A percentile compares a stretch with the other conserved stretches of the same genome.
phyloP scores from a whole-genome alignment of 2,797 vertebrate species.

The Paratrypauchen microcephalus region DNA sequence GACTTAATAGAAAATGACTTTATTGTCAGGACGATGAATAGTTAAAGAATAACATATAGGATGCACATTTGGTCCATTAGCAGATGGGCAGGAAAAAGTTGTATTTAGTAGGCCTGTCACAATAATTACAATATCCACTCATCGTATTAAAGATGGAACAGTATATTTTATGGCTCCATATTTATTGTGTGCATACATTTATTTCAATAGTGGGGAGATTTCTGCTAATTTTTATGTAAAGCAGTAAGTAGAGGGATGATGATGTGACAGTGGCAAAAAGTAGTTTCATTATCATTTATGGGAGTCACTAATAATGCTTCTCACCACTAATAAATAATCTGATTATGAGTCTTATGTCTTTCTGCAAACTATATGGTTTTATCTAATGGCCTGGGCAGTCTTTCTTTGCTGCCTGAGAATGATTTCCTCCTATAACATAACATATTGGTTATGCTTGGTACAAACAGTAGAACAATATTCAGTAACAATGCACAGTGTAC shows the following conservation, averaged over 20 bases:
- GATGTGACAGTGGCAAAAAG: no score
- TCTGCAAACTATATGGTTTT: background rate
- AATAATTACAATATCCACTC: no score
- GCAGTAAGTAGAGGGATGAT: no score
- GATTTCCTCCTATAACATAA: background rate
- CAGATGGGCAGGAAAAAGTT: constrained; percentile 1
- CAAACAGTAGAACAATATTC: constrained; percentile 7
- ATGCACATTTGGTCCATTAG: constrained; percentile 32
- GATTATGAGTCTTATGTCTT: background rate
- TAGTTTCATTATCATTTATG: no score
- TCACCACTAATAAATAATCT: background rate
- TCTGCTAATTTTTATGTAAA: no score
- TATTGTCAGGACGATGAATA: constrained; percentile 1
- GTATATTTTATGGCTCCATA: no score
- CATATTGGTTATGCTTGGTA: background rate
- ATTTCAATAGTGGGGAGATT: no score
- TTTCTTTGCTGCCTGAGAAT: background rate
- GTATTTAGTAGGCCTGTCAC: background rate
- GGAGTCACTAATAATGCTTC: no score
- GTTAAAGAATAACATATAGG: no score
- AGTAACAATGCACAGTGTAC: constrained; percentile 31
- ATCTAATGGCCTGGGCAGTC: background rate
- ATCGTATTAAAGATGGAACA: no score
- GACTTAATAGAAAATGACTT: background rate
- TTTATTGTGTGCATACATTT: no score